Percentiles rank a stretch among this genome's conserved stretches.
Evolutionary conservation across 2,797 vertebrate species (phyloP).

Genomic region (Diplodus puntazzo): DNA sequence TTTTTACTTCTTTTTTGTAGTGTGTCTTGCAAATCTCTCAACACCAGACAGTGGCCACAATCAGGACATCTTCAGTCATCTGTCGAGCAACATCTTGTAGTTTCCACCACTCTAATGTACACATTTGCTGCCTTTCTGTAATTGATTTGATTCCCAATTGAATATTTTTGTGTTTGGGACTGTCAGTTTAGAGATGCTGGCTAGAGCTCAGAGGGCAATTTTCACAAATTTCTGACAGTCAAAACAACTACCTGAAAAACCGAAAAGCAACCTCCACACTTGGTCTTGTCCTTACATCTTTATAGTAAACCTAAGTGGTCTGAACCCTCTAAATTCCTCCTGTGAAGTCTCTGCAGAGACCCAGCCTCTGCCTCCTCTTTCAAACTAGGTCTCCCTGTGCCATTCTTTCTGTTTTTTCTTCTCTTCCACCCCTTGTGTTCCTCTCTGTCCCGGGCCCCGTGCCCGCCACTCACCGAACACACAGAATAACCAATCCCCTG

Average conservation of each 20-base stretch:
- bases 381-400: constrained; percentile 71
- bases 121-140: not conserved
- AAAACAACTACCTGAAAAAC: not conserved
- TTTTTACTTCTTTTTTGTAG: not conserved
- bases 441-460: constrained; percentile 58
- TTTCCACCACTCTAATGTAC: not conserved
- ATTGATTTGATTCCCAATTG: not conserved
- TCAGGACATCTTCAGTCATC: not conserved
- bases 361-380: constrained; percentile 26
- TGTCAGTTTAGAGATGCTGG: not conserved
- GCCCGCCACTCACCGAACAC: constrained; percentile 70
- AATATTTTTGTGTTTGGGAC: not conserved
- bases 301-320: not conserved
- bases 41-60: not conserved
- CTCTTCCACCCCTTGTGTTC: constrained; percentile 54
- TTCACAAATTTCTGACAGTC: not conserved
- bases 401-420: constrained; percentile 11
- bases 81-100: not conserved
- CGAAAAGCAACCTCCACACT: too few relatives aligned
- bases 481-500: constrained; percentile 68
- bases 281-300: not conserved
- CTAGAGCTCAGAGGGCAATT: not conserved
- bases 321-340: constrained; percentile 15
- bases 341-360: constrained; percentile 7
- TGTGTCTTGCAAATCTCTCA: not conserved